phyloP scores from a whole-genome alignment of 2,888 invertebrate species.

The Diachrysia chrysitis region DNA sequence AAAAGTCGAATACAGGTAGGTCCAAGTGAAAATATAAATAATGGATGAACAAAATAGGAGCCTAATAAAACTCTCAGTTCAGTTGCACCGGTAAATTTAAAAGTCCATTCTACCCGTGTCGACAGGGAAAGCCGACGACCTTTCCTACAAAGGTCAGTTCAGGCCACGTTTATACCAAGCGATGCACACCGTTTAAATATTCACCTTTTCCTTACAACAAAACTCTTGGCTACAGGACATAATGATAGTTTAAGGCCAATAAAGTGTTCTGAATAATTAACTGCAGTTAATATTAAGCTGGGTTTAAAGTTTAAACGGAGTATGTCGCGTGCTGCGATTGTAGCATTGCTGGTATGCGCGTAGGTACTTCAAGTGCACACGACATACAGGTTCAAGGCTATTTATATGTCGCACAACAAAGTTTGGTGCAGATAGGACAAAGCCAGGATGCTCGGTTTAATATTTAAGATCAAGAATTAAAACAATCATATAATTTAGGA shows the following conservation, averaged over 20 bases:
- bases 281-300: not conserved
- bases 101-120: not conserved
- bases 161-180: not conserved
- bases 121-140: conserved; percentile 1
- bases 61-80: not conserved
- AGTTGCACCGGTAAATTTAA: not conserved
- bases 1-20: not conserved
- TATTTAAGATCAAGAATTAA: not conserved
- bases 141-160: not conserved
- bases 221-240: not conserved
- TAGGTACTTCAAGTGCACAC: not conserved
- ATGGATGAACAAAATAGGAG: not conserved
- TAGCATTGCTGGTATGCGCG: not conserved
- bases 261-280: not conserved
- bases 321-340: not conserved
- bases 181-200: conserved; percentile 1
- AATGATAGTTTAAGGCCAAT: not conserved
- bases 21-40: not conserved
- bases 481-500: too few species aligned
- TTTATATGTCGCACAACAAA: not conserved
- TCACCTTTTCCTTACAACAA: not conserved
- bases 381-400: not conserved
- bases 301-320: not conserved
- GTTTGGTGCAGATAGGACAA: not conserved
- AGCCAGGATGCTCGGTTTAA: not conserved